Conservation (phyloP, 2,113 vertebrate species). For the Peucedramus taeniatus region DNA sequence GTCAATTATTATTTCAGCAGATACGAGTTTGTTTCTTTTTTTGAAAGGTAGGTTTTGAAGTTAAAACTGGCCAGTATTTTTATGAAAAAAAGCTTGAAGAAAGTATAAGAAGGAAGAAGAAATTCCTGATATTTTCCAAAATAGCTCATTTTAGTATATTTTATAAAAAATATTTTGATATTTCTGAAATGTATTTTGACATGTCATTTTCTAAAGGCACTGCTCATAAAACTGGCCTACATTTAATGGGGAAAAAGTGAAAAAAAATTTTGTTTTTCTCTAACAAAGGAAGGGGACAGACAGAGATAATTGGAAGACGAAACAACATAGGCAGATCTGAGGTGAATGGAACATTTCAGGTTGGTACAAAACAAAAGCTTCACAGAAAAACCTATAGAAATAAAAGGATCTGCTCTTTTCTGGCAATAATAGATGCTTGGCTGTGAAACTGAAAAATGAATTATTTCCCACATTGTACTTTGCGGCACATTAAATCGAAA, state of each 20-base stretch:
- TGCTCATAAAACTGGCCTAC: neutral
- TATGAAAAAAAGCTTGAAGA: neutral
- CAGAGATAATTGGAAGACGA: neutral
- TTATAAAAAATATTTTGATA: neutral
- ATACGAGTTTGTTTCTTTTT: neutral
- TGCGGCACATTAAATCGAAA: constrained; percentile 17
- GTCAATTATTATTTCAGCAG: neutral
- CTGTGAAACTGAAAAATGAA: constrained; percentile 20
- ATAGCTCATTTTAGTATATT: neutral
- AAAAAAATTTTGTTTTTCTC: neutral
- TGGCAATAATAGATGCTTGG: neutral
- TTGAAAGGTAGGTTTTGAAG: neutral
- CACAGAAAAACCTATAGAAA: neutral
- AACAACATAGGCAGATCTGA: neutral
- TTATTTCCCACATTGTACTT: constrained; percentile 18
- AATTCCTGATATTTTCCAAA: neutral
- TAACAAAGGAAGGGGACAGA: neutral
- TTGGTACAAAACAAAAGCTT: neutral
- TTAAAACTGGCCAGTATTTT: neutral
- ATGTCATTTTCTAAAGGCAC: neutral
- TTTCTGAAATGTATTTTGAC: neutral
- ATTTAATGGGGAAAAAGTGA: neutral
- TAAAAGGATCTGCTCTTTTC: neutral
- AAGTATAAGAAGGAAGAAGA: neutral
- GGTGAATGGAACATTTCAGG: neutral